These are phyloP conservation scores for Monochamus saltuarius DNA, from an alignment of 1,140 invertebrate genomes.

Conservation along the genomic window DNA sequence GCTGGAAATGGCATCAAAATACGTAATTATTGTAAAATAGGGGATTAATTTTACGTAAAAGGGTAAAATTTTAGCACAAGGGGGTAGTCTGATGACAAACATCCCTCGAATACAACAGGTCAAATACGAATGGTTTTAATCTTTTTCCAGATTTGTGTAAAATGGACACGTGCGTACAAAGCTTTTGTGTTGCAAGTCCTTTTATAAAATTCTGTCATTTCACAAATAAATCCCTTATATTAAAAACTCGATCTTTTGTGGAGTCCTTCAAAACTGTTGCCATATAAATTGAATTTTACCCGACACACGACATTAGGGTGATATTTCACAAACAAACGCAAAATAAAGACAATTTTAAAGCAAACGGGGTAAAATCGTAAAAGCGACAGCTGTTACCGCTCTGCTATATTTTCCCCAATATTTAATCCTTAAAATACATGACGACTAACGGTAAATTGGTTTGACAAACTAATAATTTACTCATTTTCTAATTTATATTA, in stretches of 20 bases:
- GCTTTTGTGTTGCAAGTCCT: slow-evolving; percentile 32
- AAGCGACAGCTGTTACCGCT: neutral
- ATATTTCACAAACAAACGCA: slow-evolving; percentile 40
- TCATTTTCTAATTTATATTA: no score
- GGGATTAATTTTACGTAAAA: slow-evolving; percentile 49
- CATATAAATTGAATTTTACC: slow-evolving; percentile 39
- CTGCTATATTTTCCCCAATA: no score
- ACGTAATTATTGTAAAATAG: slow-evolving; percentile 51
- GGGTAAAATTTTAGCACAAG: slow-evolving; percentile 46
- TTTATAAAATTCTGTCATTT: slow-evolving; percentile 35
- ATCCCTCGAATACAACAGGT: slow-evolving; percentile 41
- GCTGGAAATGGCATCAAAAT: slow-evolving; percentile 46
- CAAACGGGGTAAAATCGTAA: slow-evolving; percentile 12
- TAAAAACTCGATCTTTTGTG: slow-evolving; percentile 34
- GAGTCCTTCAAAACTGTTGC: slow-evolving; percentile 35
- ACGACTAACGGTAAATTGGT: no score
- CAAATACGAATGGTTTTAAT: slow-evolving; percentile 22
- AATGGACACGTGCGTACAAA: slow-evolving; percentile 39
- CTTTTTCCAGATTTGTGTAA: slow-evolving; percentile 46
- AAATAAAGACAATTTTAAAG: slow-evolving; percentile 36
- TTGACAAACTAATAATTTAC: no score
- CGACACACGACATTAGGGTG: slow-evolving; percentile 28
- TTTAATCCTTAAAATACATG: no score
- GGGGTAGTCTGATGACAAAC: slow-evolving; percentile 45
- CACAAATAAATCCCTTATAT: slow-evolving; percentile 30